These are phyloP conservation scores for Steinernema hermaphroditum DNA, from an alignment of 2,888 invertebrate species.

Conservation along the genomic window DNA sequence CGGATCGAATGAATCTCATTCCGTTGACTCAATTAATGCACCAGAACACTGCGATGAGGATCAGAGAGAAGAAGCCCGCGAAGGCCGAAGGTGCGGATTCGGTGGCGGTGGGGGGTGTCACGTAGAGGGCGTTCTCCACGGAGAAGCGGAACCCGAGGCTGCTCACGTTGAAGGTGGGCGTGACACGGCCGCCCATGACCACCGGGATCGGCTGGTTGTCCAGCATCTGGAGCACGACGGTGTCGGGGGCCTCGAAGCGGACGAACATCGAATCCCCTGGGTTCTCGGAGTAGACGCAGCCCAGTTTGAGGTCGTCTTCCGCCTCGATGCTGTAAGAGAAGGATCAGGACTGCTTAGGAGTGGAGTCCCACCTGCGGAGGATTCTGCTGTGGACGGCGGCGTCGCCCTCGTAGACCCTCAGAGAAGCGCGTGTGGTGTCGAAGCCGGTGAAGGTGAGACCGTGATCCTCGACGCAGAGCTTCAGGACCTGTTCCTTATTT, in stretches of 20 bases:
- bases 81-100: neutral
- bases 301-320: neutral
- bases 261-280: neutral
- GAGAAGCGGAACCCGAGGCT: slow-evolving; percentile 6
- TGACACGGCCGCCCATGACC: neutral
- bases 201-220: neutral
- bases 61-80: neutral
- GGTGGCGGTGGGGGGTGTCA: neutral
- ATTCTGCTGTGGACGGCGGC: neutral
- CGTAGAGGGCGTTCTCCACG: neutral
- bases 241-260: neutral
- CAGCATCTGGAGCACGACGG: neutral
- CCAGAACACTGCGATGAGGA: neutral
- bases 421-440: neutral
- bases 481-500: neutral
- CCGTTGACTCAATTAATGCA: neutral
- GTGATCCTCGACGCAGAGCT: neutral
- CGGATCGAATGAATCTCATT: slow-evolving; percentile 15
- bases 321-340: no score
- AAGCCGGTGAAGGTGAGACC: neutral
- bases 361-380: no score
- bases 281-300: neutral
- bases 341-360: no score
- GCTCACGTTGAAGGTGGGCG: neutral
- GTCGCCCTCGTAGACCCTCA: neutral